A percentile compares a stretch with the other conserved stretches of the same genome.
These are phyloP conservation scores for Cataglyphis albicans DNA, from an alignment of 2,888 invertebrate species.

Conservation along the genomic window DNA sequence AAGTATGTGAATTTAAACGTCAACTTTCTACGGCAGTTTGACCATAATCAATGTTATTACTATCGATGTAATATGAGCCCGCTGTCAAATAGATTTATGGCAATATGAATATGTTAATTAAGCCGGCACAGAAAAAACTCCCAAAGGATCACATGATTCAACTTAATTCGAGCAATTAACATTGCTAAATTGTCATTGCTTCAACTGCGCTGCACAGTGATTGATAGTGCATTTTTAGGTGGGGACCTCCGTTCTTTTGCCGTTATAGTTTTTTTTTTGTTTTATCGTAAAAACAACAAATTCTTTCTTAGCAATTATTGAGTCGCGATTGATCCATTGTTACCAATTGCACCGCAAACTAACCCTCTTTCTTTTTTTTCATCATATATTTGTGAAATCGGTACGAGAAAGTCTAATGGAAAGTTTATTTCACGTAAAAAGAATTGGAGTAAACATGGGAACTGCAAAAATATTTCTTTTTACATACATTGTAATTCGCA, in stretches of 20 bases:
- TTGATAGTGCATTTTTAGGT: constrained; percentile 75
- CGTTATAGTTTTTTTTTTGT: constrained; percentile 73
- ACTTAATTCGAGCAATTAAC: constrained; percentile 77
- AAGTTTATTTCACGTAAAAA: constrained; percentile 21
- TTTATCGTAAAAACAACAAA: constrained; percentile 64
- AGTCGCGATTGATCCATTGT: constrained; percentile 64
- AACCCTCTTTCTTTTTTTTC: constrained; percentile 67
- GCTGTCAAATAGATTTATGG: constrained; percentile 56
- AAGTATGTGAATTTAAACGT: constrained; percentile 76
- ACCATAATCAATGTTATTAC: constrained; percentile 66
- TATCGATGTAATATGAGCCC: constrained; percentile 59
- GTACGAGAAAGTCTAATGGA: constrained; percentile 36
- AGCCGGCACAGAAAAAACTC: constrained; percentile 56
- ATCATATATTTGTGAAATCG: constrained; percentile 64
- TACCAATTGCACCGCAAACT: constrained; percentile 60
- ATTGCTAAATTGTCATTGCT: constrained; percentile 70
- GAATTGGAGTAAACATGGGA: constrained; percentile 11
- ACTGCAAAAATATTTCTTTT: constrained; percentile 30
- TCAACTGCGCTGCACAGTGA: constrained; percentile 67
- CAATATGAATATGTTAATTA: constrained; percentile 69
- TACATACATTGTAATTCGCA: neutral
- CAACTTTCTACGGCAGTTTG: constrained; percentile 75
- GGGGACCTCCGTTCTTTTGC: constrained; percentile 63
- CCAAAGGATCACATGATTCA: constrained; percentile 65
- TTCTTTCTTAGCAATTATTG: constrained; percentile 79